These are phyloP conservation scores for Baryphthengus martii DNA, from an alignment of 2,113 vertebrate species.

Conservation along the genomic window DNA sequence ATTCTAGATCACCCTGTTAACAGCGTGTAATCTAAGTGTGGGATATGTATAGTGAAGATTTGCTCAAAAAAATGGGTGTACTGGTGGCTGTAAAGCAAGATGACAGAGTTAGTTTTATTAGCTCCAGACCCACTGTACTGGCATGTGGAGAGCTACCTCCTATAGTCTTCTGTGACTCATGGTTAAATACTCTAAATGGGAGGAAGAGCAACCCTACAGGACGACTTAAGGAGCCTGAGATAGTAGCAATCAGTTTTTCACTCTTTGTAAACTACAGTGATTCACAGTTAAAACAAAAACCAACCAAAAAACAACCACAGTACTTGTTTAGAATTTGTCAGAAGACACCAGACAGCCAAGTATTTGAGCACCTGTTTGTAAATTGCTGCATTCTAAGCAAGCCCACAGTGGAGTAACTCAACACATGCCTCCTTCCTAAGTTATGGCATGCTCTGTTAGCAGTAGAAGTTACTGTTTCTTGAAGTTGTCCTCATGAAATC, in stretches of 20 bases:
- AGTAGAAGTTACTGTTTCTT: neutral
- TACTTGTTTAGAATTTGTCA: neutral
- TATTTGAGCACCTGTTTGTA: neutral
- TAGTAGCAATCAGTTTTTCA: neutral
- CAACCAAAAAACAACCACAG: too few relatives aligned
- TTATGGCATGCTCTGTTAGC: fast-evolving
- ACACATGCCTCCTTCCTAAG: neutral
- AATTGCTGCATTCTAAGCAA: neutral
- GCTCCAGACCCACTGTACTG: neutral
- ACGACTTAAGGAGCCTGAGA: neutral
- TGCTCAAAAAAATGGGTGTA: neutral
- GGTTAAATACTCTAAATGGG: neutral
- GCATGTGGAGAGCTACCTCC: neutral
- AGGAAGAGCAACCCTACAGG: neutral
- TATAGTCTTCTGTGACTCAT: neutral
- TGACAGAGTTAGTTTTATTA: neutral
- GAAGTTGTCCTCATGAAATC: neutral
- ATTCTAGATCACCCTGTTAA: neutral
- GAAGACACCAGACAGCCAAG: neutral
- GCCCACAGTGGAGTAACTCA: fast-evolving
- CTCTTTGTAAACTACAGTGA: neutral
- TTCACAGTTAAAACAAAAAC: neutral
- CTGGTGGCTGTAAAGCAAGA: neutral
- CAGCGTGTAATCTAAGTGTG: fast-evolving
- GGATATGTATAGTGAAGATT: neutral